Percentiles rank a stretch among this genome's conserved stretches.
phyloP scores from a whole-genome alignment of 2,797 vertebrate genomes.

The Miichthys miiuy region DNA sequence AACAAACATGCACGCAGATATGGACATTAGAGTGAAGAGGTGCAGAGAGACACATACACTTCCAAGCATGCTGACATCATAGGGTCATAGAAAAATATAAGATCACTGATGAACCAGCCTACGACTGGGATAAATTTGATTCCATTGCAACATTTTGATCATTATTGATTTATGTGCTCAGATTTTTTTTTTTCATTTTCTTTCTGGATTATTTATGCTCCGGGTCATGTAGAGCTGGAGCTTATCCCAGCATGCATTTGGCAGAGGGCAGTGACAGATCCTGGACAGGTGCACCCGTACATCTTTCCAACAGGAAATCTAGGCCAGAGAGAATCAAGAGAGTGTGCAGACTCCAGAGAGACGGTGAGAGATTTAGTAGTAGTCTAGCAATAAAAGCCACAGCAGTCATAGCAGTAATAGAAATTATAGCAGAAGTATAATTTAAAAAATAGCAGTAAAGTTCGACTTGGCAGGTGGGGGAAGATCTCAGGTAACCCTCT shows the following conservation, averaged over 20 bases:
- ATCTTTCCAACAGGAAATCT: conserved; percentile 27
- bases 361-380: not conserved
- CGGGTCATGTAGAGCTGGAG: conserved; percentile 22
- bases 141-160: not conserved
- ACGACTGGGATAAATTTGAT: not conserved
- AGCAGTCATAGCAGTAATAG: not conserved
- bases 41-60: not conserved
- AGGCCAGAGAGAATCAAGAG: conserved; percentile 26
- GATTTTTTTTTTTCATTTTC: conserved; percentile 6
- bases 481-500: no score
- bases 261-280: conserved; percentile 34
- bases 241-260: conserved; percentile 39
- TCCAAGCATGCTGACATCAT: not conserved
- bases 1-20: conserved; percentile 11
- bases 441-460: no score
- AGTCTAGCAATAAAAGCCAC: not conserved
- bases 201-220: conserved; percentile 25
- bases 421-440: not conserved
- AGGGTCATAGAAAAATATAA: not conserved
- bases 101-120: not conserved
- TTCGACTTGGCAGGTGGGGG: no score
- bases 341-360: not conserved
- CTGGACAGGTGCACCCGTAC: conserved; percentile 30
- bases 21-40: not conserved
- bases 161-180: not conserved